A percentile compares a stretch with the other conserved stretches of the same genome.
Conservation (phyloP, 2,797 vertebrate genomes). For the Aulostomus chinensis region DNA sequence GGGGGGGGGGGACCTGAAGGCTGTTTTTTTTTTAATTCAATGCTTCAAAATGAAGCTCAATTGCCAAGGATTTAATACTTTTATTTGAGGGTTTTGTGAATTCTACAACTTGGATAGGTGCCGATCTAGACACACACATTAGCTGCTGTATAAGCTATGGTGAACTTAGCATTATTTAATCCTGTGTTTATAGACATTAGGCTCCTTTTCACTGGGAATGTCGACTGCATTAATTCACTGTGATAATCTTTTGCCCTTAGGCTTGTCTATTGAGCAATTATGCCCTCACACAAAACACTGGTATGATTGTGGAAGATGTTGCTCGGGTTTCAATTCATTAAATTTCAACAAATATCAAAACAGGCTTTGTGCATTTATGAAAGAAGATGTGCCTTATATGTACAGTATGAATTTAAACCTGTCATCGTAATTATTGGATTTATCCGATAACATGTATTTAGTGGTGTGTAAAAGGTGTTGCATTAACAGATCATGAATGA, state of each 20-base stretch:
- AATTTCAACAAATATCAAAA: slow-evolving; percentile 5
- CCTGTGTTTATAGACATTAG: neutral
- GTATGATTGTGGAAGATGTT: slow-evolving; percentile 20
- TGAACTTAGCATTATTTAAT: slow-evolving; percentile 5
- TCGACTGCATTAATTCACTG: slow-evolving; percentile 22
- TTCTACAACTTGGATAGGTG: slow-evolving; percentile 15
- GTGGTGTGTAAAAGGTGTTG: no score
- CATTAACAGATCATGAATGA: slow-evolving; percentile 1
- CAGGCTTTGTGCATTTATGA: slow-evolving; percentile 6
- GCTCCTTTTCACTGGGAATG: slow-evolving; percentile 13
- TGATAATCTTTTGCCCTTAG: slow-evolving; percentile 22
- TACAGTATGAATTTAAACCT: no score
- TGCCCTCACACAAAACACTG: slow-evolving; percentile 12
- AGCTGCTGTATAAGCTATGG: neutral
- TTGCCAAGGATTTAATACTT: neutral
- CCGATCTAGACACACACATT: slow-evolving; percentile 8
- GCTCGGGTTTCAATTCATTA: slow-evolving; percentile 9
- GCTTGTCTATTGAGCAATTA: slow-evolving; percentile 23
- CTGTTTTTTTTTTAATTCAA: no score
- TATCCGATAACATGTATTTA: no score
- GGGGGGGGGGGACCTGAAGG: no score
- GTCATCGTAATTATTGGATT: no score
- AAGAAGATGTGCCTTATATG: neutral
- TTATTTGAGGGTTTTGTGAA: slow-evolving; percentile 16
- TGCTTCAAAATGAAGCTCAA: no score